Evolutionary conservation across 1,140 invertebrate genomes (phyloP), one percentile per base, ranked within the genome.

Genomic region (Dendrolimus punctatus): DNA sequence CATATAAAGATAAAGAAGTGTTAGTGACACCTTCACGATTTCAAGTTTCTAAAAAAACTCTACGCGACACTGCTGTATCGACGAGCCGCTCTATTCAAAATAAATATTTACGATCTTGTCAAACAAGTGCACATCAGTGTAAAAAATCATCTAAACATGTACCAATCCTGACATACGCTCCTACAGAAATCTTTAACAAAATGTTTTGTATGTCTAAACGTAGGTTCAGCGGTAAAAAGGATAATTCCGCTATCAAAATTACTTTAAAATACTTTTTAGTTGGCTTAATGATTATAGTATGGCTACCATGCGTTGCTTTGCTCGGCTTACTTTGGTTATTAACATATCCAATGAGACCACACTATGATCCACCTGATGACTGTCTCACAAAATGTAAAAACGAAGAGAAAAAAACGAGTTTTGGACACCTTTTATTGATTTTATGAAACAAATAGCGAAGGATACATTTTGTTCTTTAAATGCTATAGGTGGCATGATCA

Each of bases 261-360:
- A 8, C 38, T 6, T 37, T 58, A 39, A 63, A 60, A 43, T 51
- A 47, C 40, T 46, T 63, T 8, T 48, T 69, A 49, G 49, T 64
- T 49, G 40, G 43, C 36, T 39, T 66, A 4, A 45, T 58, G 0
- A 9, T 60, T 41, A 48, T 66, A 44, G 39, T 53, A 8, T 70
- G 64, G 63, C 60, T 52, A 38, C 67, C 67, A 40, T 70, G 67
- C 38, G 57, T 70, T 47, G 40, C 66, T 6, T 36, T 51, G 10
- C 44, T 60, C 8, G 38, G 23, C 9, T 8, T 62, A 8, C 56
- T 46, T 50, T 62, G 58, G 64, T 38, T 60, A 10, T 10, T 66
- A 44, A 57, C 51, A 10, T 64, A 64, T 60, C 59, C 64, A n/a
- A 49, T 66, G 38, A 51, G 53, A 48, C 61, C 64, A 38, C 56